phyloP scores from a whole-genome alignment of 2,113 vertebrate genomes.

The Sprattus sprattus region DNA sequence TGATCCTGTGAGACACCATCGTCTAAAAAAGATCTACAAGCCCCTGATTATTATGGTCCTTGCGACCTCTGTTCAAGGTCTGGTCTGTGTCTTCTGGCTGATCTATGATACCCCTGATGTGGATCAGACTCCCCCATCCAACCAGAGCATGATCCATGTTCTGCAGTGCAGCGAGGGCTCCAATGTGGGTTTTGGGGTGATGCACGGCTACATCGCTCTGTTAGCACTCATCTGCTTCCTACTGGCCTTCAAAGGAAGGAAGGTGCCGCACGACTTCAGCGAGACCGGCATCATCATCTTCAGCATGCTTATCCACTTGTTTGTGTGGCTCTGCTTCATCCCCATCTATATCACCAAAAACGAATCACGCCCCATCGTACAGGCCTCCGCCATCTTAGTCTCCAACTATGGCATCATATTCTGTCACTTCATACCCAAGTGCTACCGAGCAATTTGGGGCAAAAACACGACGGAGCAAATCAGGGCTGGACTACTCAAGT shows the following conservation, averaged over 20 bases:
- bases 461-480: not conserved
- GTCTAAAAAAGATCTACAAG: conserved; percentile 48
- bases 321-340: conserved; percentile 65
- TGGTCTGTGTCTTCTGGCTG: conserved; percentile 64
- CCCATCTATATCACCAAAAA: conserved; percentile 56
- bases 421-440: conserved; percentile 60
- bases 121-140: not conserved
- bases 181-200: conserved; percentile 52
- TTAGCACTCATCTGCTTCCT: conserved; percentile 60
- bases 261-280: conserved; percentile 61
- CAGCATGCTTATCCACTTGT: conserved; percentile 64
- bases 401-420: conserved; percentile 58
- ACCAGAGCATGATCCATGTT: conserved; percentile 37
- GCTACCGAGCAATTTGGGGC: conserved; percentile 56
- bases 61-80: conserved; percentile 49
- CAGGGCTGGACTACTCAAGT: not conserved
- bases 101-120: conserved; percentile 50
- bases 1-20: conserved; percentile 32
- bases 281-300: conserved; percentile 65
- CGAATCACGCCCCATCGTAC: conserved; percentile 48
- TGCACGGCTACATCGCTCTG: conserved; percentile 60
- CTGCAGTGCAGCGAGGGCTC: conserved; percentile 61
- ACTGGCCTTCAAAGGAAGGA: conserved; percentile 60
- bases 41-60: conserved; percentile 48
- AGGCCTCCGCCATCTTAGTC: conserved; percentile 60